Evolutionary conservation across 2,797 vertebrate species (phyloP), one percentile per base, ranked within the genome.

Genomic region (Meriones psammophilus): DNA sequence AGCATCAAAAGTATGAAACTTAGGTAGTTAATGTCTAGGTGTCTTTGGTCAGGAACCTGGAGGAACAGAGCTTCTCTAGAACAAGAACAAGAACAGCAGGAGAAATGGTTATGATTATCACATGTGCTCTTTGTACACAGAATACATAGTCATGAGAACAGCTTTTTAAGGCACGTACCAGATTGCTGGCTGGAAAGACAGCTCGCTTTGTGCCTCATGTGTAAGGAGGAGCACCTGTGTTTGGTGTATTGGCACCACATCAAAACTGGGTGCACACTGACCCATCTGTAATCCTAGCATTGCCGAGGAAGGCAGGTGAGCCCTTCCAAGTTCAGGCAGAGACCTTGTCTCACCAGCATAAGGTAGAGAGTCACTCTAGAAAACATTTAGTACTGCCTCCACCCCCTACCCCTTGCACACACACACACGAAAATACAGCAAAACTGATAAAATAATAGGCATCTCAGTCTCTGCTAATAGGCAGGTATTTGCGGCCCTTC

Each of bases 401-500:
- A 42, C 42, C 5, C 42, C 42, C 42, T 2, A 50, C 50, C 50
- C 50, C 50, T 50, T 10, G 10, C 73, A 12, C 22, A 42, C 4
- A 42, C 4, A 4, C 20, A 22, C 46, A 8, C 14, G 3, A 62
- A 12, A 46, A 8, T 50, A 58, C 9, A 66, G 26, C 26, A 92
- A 88, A 83, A 76, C 60, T 22, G 8, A 54, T 80, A 91, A 92
- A 84, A 87, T 20, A 95, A 74, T 64, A 66, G 69, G 33, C 24
- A 36, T 79, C 26, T 84, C 10, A 42, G 30, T n/a, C 42, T 24
- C 22, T 50, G 18, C 18, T 77, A 89, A 36, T 10, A 7, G 1
- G 13, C 66, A 33, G 77, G 39, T n/a, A 42, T 68, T 42, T n/a
- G 73, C 1, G 58, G 8, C 66, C 33, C 13, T 90, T 94, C 54